A percentile compares a stretch with the other conserved stretches of the same genome.
phyloP scores from a whole-genome alignment of 2,888 invertebrate species.

The Rambutsinella grinnellia region DNA sequence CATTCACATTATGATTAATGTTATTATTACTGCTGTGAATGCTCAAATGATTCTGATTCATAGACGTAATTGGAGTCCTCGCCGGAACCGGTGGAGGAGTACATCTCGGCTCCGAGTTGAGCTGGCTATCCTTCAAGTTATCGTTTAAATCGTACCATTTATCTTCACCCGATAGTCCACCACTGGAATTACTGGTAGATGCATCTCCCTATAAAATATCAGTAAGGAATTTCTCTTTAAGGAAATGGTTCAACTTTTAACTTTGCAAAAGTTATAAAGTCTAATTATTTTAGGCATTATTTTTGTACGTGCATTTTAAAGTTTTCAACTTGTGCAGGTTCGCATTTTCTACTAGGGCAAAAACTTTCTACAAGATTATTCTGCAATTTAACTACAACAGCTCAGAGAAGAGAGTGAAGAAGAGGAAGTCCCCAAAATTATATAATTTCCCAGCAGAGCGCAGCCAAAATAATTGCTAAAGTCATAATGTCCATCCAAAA shows the following conservation, averaged over 20 bases:
- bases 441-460: slow-evolving; percentile 25
- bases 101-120: slow-evolving; percentile 49
- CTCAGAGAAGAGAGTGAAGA: slow-evolving; percentile 16
- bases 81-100: slow-evolving; percentile 65
- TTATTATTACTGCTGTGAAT: slow-evolving; percentile 33
- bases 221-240: not conserved
- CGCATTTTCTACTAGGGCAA: slow-evolving; percentile 1
- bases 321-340: not conserved
- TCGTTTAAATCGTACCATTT: slow-evolving; percentile 73
- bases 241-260: not conserved
- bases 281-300: slow-evolving; percentile 27
- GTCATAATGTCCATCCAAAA: not conserved
- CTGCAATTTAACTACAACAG: slow-evolving; percentile 42
- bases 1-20: slow-evolving; percentile 31
- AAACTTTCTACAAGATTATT: slow-evolving; percentile 21
- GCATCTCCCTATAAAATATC: slow-evolving; percentile 70
- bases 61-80: slow-evolving; percentile 40
- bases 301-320: slow-evolving; percentile 46
- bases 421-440: slow-evolving; percentile 19
- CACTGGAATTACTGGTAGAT: slow-evolving; percentile 76
- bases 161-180: slow-evolving; percentile 75
- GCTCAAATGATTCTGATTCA: slow-evolving; percentile 16
- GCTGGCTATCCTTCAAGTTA: slow-evolving; percentile 66
- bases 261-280: not conserved
- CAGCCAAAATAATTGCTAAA: not conserved